Percentiles rank a stretch among this genome's conserved stretches.
These are phyloP conservation scores for Eremobia ochroleuca DNA, from an alignment of 2,888 invertebrate genomes.

Conservation along the genomic window DNA sequence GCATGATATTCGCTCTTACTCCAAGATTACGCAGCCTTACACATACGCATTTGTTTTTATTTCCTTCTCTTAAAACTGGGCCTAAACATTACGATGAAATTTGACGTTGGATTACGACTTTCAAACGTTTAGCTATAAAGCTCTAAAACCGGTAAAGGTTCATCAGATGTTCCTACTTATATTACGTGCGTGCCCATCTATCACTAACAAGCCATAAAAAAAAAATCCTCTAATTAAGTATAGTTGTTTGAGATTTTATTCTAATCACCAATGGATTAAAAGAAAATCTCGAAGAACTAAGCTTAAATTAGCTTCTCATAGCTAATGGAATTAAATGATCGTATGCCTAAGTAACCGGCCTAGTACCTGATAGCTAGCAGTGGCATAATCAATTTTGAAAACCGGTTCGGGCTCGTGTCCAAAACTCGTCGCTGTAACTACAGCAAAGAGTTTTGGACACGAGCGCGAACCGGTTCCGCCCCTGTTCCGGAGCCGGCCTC, in stretches of 20 bases:
- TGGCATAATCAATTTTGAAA: constrained; percentile 22
- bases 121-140: constrained; percentile 40
- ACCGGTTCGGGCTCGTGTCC: constrained; percentile 31
- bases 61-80: constrained; percentile 50
- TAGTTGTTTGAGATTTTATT: background rate
- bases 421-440: background rate
- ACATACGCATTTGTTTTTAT: constrained; percentile 53
- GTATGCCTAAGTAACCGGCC: constrained; percentile 3
- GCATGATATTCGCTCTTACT: constrained; percentile 51
- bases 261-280: background rate
- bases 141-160: background rate
- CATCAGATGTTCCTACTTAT: background rate
- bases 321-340: background rate
- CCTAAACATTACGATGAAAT: constrained; percentile 51
- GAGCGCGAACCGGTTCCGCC: no score
- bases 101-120: constrained; percentile 52
- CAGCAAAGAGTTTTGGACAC: no score
- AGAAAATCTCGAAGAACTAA: background rate
- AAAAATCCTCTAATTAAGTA: background rate
- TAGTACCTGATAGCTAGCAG: background rate
- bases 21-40: constrained; percentile 43
- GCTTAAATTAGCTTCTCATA: background rate
- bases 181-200: background rate
- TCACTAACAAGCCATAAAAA: background rate
- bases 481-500: no score